Base-by-base conservation (phyloP, 2,888 invertebrate species). In the Blastobasis lacticolella region DNA sequence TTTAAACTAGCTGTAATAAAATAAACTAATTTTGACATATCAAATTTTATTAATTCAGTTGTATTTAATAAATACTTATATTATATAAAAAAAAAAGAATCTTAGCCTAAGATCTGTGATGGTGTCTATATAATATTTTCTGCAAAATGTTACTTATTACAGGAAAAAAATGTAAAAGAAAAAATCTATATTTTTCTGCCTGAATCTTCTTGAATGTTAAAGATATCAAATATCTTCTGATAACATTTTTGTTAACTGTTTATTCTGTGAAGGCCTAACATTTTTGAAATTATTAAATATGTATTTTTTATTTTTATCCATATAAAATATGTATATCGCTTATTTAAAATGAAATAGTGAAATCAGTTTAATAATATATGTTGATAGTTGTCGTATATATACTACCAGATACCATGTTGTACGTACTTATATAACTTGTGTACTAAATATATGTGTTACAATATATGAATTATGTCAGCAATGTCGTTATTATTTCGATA, bases 391-490 rank as follows among this genome's bases (percentile, higher is more conserved):
- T 59, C 48, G 56, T 68, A 48, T 36, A 23, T 23, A 23, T 23
- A 23, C 23, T 23, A 23, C 41, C 71, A 69, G 64, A 59, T 66
- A 75, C 67, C 61, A 59, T 69, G 67, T 75, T 75, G 67, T 75
- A 71, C 60, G 63, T 67, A 69, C 45, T 62, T 57, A 57, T 71
- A 69, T 76, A 73, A 72, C 71, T 72, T 73, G 73, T 81, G 76
- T 79, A 77, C 68, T 76, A 63, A 74, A 74, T 68, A 59, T 78
- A 76, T 81, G 81, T 86, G 84, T 85, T 82, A 78, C 54, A 78
- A 78, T 81, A 85, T 81, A 85, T 79, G 73, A 80, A 80, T 78
- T 78, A 81, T 81, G 75, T 83, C 84, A 71, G 86, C 85, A 81
- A 69, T 69, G 57, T 59, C 62, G 62, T 73, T 70, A 46, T 45